Evolutionary conservation across 2,888 invertebrate species (phyloP).

Genomic region (Coleophora deauratella): DNA sequence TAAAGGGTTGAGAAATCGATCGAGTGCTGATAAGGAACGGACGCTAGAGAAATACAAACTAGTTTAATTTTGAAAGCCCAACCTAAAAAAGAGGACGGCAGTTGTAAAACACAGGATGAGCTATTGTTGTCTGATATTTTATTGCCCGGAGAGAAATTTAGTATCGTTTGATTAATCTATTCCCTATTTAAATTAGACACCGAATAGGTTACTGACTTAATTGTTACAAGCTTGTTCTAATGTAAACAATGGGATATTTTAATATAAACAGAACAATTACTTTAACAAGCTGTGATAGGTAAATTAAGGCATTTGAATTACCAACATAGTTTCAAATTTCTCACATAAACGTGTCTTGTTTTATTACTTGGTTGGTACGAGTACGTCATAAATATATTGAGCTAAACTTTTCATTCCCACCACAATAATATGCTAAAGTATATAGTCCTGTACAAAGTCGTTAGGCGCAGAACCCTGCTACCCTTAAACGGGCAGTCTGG

Average conservation of each 20-base stretch:
- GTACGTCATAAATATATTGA: no score
- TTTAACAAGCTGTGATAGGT: slow-evolving; percentile 4
- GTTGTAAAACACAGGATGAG: slow-evolving; percentile 57
- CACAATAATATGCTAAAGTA: no score
- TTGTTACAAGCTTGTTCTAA: slow-evolving; percentile 48
- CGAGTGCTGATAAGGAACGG: slow-evolving; percentile 49
- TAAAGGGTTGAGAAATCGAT: slow-evolving; percentile 66
- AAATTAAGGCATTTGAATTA: no score
- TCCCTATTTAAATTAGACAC: slow-evolving; percentile 61
- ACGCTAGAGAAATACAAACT: slow-evolving; percentile 59
- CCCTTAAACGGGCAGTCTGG: no score
- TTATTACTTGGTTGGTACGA: no score
- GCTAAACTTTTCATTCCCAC: no score
- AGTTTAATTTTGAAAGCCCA: slow-evolving; percentile 53
- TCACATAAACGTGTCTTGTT: no score
- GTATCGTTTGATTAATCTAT: slow-evolving; percentile 66
- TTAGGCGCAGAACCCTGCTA: no score
- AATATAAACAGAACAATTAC: slow-evolving; percentile 7
- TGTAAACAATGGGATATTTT: slow-evolving; percentile 40
- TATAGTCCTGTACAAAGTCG: no score
- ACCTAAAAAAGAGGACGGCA: slow-evolving; percentile 48
- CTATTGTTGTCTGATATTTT: slow-evolving; percentile 66
- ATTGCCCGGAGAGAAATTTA: slow-evolving; percentile 51
- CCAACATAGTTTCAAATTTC: no score
- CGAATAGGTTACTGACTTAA: slow-evolving; percentile 50